Evolutionary conservation across 1,140 invertebrate genomes (phyloP), one percentile per base, ranked within the genome.

Genomic region (Colletes latitarsis): DNA sequence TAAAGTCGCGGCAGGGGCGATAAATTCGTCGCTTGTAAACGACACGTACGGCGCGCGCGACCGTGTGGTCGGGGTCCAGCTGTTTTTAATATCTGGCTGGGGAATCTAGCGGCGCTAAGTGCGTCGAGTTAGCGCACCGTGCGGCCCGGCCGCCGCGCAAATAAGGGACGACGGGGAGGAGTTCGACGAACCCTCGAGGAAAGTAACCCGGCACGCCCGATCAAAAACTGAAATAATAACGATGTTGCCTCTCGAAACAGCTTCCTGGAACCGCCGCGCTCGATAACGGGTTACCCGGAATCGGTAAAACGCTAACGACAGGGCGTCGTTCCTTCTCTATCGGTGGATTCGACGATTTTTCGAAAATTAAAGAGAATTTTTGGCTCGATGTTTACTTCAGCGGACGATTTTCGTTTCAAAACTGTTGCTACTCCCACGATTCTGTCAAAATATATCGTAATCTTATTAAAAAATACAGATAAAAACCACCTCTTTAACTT

Each of bases 31-130:
- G 83, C 66, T 88, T 69, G 83, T 77, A 85, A 80, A 88, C 80
- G 82, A 88, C 86, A 84, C 75, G 82, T 77, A 79, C 60, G 43
- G 19, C 43, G 30, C 77, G 49, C 69, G 71, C 71, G 39, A 46
- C 53, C 58, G 72, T 62, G 69, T 52, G 60, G 19, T 83, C 72
- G 60, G 75, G 84, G 57, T 88, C 82, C 85, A 87, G 86, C 88
- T 89, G 88, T 89, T 88, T 89, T 91, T 90, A 90, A 91, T 90
- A 89, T 90, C 85, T 77, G 76, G 30, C 72, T 52, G 82, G 63
- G 79, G 85, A 87, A 87, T 84, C 85, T 80, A 87, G 83, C 82
- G 69, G 57, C 79, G 62, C 73, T 87, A 88, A 88, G 85, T 88
- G 85, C 69, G 58, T 52, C 69, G 60, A 69, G 82, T 73, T 82